Conservation (phyloP, 2,797 vertebrate genomes). For the Danio aesculapii region DNA sequence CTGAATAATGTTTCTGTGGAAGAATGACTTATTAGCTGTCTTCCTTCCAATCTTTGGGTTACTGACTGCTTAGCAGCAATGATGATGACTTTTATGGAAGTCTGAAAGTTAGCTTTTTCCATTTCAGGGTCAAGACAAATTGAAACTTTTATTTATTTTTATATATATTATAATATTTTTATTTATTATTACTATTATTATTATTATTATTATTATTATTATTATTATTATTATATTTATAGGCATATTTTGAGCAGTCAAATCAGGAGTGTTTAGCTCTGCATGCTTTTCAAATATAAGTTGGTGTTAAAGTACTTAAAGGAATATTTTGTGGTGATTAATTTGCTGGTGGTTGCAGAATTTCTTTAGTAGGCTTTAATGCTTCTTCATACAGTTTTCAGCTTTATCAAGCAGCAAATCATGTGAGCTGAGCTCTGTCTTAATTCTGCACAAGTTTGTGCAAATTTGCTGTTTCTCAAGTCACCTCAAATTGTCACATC, state of each 20-base stretch:
- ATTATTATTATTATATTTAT: no score
- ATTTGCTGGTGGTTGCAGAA: neutral
- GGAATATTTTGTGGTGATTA: neutral
- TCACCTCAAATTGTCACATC: neutral
- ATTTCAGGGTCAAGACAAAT: neutral
- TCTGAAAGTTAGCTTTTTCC: neutral
- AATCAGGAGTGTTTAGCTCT: neutral
- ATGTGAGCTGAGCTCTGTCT: neutral
- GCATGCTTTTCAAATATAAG: neutral
- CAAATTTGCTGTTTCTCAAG: constrained; percentile 7
- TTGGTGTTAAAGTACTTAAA: neutral
- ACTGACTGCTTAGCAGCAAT: neutral
- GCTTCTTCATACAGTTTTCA: neutral
- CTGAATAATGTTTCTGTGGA: neutral
- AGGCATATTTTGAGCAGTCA: neutral
- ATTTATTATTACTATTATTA: no score
- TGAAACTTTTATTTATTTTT: no score
- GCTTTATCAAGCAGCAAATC: neutral
- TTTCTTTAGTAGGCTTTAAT: neutral
- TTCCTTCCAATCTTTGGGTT: neutral
- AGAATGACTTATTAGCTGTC: neutral
- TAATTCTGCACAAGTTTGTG: neutral
- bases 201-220: no score
- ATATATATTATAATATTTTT: no score
- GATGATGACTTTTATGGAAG: constrained; percentile 4